Evolutionary conservation across 2,797 vertebrate species (phyloP), one percentile per base, ranked within the genome.

Genomic region (Bucorvus abyssinicus): DNA sequence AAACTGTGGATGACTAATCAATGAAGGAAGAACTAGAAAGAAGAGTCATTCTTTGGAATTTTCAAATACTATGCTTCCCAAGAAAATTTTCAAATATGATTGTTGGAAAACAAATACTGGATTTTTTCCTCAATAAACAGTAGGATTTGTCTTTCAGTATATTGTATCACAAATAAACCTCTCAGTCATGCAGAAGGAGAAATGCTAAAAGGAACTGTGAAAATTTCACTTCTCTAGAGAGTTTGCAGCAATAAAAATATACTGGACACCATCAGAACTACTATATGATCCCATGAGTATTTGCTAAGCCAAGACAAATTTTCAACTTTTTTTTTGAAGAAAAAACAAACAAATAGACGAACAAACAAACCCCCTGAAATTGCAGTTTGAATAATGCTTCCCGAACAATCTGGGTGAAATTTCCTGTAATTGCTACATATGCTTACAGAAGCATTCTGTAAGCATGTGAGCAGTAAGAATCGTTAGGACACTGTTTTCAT

Each of bases 331-430:
- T 61, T 59, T 36, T 14, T 52, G 30, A 53, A 23, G 9, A 8
- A 67, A 53, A 65, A n/a, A n/a, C n/a, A n/a, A n/a, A n/a, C n/a
- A n/a, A n/a, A n/a, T n/a, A n/a, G n/a, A n/a, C n/a, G n/a, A 49
- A 42, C n/a, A 36, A 44, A 22, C 0, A 14, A 61, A 27, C 1
- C 3, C 2, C 26, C 11, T 59, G 13, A 26, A 18, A 60, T 1
- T 63, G 7, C 4, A n/a, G 16, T 56, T 80, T 74, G 18, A 82
- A 52, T 60, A 80, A 12, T 67, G 7, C 20, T 82, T 57, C 11
- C 11, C 42, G 53, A 85, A 53, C 3, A 27, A 50, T 45, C 22
- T 49, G 21, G 16, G 40, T 24, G 47, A 71, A 88, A 75, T 12
- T 36, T 88, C 29, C 23, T 57, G 6, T 53, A 70, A 70, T 20